A percentile compares a stretch with the other conserved stretches of the same genome.
Evolutionary conservation across 2,888 invertebrate species (phyloP).

Genomic region (Lysandra coridon): DNA sequence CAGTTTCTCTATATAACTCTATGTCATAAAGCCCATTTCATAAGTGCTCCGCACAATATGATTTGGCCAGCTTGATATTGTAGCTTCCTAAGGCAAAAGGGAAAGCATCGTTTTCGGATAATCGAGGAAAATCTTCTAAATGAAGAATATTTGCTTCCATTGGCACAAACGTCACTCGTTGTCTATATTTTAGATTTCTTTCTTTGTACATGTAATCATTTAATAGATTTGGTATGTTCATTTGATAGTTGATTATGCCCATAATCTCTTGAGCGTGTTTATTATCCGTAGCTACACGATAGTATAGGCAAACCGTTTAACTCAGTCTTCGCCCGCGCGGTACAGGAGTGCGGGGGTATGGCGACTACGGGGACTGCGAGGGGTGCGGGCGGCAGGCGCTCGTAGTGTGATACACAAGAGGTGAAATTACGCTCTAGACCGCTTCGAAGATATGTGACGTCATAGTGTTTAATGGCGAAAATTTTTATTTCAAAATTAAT

Average conservation of each 20-base stretch:
- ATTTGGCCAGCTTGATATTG: constrained; percentile 3
- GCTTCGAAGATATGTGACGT: too few species aligned
- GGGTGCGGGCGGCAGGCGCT: too few species aligned
- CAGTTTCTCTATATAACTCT: constrained; percentile 15
- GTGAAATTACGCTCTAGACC: too few species aligned
- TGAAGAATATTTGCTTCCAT: constrained; percentile 31
- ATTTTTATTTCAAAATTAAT: too few species aligned
- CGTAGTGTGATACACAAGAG: too few species aligned
- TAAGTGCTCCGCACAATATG: constrained; percentile 6
- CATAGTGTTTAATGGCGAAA: too few species aligned
- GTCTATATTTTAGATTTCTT: not conserved
- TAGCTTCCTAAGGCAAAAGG: too few species aligned
- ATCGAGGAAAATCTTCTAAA: too few species aligned
- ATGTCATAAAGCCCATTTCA: constrained; percentile 6
- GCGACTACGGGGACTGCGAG: too few species aligned
- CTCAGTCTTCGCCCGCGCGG: too few species aligned
- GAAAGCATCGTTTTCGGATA: too few species aligned
- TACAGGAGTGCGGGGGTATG: too few species aligned
- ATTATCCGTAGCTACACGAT: constrained; percentile 14
- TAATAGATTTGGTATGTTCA: not conserved
- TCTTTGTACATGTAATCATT: constrained; percentile 4
- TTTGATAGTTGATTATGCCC: not conserved
- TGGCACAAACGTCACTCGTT: not conserved
- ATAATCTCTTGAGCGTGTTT: not conserved
- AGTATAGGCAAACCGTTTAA: not conserved